A percentile compares a stretch with the other conserved stretches of the same genome.
Evolutionary conservation across 2,888 invertebrate species (phyloP).

Genomic region (Drosophila melanocephala): DNA sequence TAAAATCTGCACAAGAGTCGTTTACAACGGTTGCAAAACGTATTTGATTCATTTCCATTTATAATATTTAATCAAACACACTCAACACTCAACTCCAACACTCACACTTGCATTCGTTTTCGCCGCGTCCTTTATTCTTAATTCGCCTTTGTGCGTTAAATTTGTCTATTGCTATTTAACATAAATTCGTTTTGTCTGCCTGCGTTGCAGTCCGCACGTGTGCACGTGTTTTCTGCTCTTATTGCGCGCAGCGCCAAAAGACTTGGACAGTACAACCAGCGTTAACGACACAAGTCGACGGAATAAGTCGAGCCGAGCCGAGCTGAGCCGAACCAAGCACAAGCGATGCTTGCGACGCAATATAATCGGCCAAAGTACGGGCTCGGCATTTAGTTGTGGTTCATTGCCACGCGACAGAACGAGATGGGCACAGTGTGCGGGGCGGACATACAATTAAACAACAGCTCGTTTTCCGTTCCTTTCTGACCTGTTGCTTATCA

Average conservation of each 20-base stretch:
- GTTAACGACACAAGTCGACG: slow-evolving; percentile 20
- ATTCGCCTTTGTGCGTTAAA: slow-evolving; percentile 11
- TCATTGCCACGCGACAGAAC: neutral
- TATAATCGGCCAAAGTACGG: neutral
- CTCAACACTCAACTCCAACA: slow-evolving; percentile 18
- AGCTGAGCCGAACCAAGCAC: neutral
- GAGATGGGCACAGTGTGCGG: neutral
- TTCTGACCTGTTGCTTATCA: neutral
- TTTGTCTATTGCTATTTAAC: slow-evolving; percentile 1
- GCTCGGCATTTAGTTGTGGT: neutral
- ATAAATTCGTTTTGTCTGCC: slow-evolving; percentile 2
- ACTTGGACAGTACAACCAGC: slow-evolving; percentile 22
- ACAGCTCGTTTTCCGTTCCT: neutral
- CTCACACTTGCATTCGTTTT: neutral
- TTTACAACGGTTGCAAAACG: too few relatives aligned
- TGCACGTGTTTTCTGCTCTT: slow-evolving; percentile 72
- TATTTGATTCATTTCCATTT: neutral
- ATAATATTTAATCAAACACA: neutral
- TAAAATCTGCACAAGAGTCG: neutral
- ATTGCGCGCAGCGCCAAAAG: slow-evolving; percentile 38
- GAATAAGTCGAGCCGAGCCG: slow-evolving; percentile 1
- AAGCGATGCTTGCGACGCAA: slow-evolving; percentile 12
- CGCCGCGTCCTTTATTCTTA: neutral
- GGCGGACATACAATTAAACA: neutral
- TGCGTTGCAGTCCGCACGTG: slow-evolving; percentile 12